Evolutionary conservation across 2,888 invertebrate species (phyloP).

Genomic region (Nemoura dubitans): DNA sequence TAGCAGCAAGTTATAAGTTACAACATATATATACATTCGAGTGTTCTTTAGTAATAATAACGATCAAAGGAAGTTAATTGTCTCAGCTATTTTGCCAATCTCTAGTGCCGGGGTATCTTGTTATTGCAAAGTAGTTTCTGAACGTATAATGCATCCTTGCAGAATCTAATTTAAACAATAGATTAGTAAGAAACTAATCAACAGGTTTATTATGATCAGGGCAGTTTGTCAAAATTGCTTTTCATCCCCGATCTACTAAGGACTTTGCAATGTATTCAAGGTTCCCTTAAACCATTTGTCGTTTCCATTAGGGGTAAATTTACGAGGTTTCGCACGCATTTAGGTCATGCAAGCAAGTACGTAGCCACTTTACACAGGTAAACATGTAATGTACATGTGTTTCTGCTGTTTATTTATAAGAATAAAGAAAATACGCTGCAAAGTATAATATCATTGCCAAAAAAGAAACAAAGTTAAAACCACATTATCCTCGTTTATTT

Average conservation of each 20-base stretch:
- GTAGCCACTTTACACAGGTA: no score
- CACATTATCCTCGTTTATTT: background rate
- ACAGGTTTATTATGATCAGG: background rate
- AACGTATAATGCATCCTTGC: background rate
- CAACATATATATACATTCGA: background rate
- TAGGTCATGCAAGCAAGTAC: background rate
- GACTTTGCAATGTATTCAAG: background rate
- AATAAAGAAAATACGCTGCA: no score
- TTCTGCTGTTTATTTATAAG: no score
- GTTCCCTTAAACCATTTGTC: background rate
- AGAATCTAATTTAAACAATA: background rate
- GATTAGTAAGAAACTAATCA: slow-evolving; percentile 3
- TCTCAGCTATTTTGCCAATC: background rate
- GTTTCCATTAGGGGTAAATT: background rate
- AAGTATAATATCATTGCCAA: background rate
- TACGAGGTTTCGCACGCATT: background rate
- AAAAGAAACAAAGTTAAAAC: background rate
- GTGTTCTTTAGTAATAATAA: background rate
- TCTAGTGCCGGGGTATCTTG: background rate
- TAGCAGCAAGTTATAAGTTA: background rate
- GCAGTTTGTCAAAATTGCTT: background rate
- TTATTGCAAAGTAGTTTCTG: background rate
- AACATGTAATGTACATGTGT: no score
- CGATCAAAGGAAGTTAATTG: background rate
- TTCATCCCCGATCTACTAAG: background rate